Base-by-base conservation (phyloP, 2,797 vertebrate genomes). In the Acipenser transmontanus region DNA sequence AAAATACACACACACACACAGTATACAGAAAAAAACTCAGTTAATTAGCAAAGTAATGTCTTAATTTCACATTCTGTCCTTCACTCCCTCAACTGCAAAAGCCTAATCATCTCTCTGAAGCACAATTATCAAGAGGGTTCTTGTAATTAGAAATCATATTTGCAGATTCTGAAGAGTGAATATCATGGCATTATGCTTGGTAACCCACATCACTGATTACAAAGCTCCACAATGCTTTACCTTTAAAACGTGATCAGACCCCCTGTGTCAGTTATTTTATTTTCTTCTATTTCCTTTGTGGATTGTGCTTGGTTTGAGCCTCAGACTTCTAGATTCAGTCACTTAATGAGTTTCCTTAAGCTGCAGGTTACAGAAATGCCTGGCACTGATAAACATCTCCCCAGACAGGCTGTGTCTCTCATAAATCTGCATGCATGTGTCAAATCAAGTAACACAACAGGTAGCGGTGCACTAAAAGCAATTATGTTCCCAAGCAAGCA, bases 301-400 rank as follows among this genome's bases (percentile, higher is more conserved):
- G 54, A 50, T 34, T 61, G 50, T 61, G 59, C 48, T 62, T 67
- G 59, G 61, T 67, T 67, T 61, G 59, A 61, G 59, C 59, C 60
- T 50, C 17, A 67, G 66, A 67, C 66, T 62, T 62, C 50, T 47
- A 61, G 66, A 59, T 54, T 51, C 59, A 67, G 66, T 67, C 66
- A 47, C 49, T 67, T 67, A 67, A 67, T 67, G 66, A 67, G 66
- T 61, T 67, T 67, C 66, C 20, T 10, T 62, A 67, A 67, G 66
- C 66, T 67, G 66, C 59, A 61, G 59, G 66, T 62, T 67, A 61
- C 66, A 67, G 60, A 59, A 67, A 67, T 61, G 66, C 66, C 59
- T 51, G 49, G 49, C 61, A 8, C 66, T 67, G 66, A 67, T 67
- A 67, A 67, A 67, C 61, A 62, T 67, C 49, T 67, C 66, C 66